Evolutionary conservation across 53 echinoderm and acorn worm species (phyloP).

Genomic region (Holothuria scabra): DNA sequence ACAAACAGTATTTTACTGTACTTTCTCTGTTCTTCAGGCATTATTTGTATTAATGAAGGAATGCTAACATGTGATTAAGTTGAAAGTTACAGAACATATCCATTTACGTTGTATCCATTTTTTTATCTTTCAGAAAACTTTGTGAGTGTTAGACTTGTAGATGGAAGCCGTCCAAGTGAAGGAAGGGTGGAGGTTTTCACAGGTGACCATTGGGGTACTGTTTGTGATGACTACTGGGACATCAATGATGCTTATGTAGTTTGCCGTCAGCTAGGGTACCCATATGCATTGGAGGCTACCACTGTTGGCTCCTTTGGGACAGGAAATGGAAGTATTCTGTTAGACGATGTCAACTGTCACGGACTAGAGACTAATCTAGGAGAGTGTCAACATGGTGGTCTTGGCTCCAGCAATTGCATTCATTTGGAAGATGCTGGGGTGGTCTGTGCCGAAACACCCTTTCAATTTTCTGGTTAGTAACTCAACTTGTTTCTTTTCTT

Average conservation of each 20-base stretch:
- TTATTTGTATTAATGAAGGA: no score
- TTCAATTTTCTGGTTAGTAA: constrained; percentile 22
- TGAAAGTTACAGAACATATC: no score
- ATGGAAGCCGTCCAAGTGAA: constrained; percentile 21
- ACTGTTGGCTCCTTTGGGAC: constrained; percentile 58
- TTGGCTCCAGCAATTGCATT: constrained; percentile 54
- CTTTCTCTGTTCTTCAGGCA: no score
- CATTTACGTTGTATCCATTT: no score
- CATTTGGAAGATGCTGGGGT: constrained; percentile 65
- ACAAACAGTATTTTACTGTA: no score
- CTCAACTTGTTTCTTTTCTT: no score
- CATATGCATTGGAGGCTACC: constrained; percentile 57
- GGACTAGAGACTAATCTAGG: constrained; percentile 53
- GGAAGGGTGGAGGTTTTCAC: constrained; percentile 61
- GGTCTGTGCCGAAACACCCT: constrained; percentile 37
- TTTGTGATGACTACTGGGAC: constrained; percentile 67
- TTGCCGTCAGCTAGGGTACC: constrained; percentile 65
- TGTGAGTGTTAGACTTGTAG: constrained; percentile 53
- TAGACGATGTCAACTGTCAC: constrained; percentile 59
- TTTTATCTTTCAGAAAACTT: constrained; percentile 23
- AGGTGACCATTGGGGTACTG: constrained; percentile 61
- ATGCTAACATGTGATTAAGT: no score
- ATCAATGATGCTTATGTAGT: constrained; percentile 58
- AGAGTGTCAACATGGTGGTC: constrained; percentile 47
- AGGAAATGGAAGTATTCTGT: constrained; percentile 50